Evolutionary conservation across 2,113 vertebrate species (phyloP).

Genomic region (Brachyhypopomus occidentalis): DNA sequence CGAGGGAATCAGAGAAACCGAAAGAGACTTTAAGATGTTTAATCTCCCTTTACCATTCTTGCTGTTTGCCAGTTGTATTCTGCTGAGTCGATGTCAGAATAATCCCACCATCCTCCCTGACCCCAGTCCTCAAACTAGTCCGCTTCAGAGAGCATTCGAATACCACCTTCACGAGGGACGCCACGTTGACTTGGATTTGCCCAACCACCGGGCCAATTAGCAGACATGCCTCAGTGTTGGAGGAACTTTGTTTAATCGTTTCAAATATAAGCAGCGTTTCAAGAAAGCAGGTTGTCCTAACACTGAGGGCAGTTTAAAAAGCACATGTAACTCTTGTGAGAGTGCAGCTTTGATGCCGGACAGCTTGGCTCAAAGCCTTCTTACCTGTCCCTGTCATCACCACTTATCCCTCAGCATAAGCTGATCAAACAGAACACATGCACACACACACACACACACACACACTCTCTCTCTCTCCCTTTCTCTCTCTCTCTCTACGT

Average conservation of each 20-base stretch:
- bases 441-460: background rate
- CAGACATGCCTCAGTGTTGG: too few relatives aligned
- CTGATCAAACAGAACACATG: background rate
- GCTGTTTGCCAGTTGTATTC: background rate
- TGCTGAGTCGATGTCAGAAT: too few relatives aligned
- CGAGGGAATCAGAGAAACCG: background rate
- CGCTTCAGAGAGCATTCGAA: too few relatives aligned
- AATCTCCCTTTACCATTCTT: background rate
- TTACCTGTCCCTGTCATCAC: background rate
- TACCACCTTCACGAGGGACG: too few relatives aligned
- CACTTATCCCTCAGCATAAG: background rate
- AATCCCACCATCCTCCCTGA: too few relatives aligned
- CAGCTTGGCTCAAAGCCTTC: background rate
- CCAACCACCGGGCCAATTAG: too few relatives aligned
- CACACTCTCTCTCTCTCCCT: background rate
- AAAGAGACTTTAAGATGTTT: background rate
- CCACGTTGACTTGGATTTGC: too few relatives aligned
- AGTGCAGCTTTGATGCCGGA: background rate
- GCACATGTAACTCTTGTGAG: background rate
- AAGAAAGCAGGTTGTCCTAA: background rate
- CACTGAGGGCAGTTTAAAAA: background rate
- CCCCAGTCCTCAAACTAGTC: too few relatives aligned
- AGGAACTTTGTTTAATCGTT: too few relatives aligned
- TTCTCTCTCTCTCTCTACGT: too few relatives aligned
- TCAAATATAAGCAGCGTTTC: background rate